phyloP scores from a whole-genome alignment of 1,140 invertebrate species.

The Sminthurinus signatus region DNA sequence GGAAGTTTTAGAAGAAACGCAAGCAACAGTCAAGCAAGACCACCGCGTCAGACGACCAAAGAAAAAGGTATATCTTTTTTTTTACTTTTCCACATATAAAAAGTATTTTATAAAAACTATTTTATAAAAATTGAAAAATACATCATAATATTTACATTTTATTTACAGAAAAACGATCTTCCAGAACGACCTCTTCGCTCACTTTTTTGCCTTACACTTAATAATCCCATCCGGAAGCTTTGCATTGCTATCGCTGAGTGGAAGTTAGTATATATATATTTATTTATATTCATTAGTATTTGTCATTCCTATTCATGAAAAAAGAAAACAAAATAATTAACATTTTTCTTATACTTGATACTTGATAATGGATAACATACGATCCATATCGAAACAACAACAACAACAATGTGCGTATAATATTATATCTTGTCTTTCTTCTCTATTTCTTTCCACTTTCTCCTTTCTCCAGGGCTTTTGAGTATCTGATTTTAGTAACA shows the following conservation, averaged over 20 bases:
- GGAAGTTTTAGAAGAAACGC: no score
- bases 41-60: no score
- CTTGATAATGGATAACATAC: background rate
- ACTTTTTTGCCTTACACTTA: conserved; percentile 82
- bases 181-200: conserved; percentile 69
- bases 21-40: no score
- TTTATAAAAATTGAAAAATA: no score
- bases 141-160: no score
- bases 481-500: conserved; percentile 96
- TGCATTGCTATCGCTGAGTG: conserved; percentile 96
- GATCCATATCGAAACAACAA: background rate
- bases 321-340: background rate
- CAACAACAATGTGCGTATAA: conserved; percentile 45
- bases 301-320: background rate
- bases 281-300: conserved; percentile 50
- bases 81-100: no score
- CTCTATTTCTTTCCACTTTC: conserved; percentile 11
- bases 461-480: conserved; percentile 72
- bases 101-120: no score
- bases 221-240: conserved; percentile 88
- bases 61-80: no score
- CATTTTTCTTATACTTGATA: no score
- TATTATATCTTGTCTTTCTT: conserved; percentile 42
- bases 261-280: conserved; percentile 63
- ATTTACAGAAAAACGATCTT: background rate